Evolutionary conservation across 2,113 vertebrate species (phyloP).

Genomic region (Vimba vimba): DNA sequence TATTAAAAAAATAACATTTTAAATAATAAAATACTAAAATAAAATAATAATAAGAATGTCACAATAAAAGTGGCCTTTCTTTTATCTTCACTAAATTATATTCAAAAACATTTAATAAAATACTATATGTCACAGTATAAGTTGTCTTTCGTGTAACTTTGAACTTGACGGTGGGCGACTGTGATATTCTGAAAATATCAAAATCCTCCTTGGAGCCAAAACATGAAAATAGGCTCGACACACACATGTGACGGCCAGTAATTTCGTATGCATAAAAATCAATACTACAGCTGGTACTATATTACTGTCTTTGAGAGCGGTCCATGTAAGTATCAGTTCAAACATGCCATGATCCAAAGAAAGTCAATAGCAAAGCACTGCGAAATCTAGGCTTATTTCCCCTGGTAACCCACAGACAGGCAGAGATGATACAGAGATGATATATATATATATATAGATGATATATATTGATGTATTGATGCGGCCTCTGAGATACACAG

Average conservation of each 20-base stretch:
- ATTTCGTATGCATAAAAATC: constrained; percentile 42
- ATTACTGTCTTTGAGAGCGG: constrained; percentile 39
- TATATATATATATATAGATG: too few relatives aligned
- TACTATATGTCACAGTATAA: not conserved
- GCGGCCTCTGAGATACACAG: not conserved
- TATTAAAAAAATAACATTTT: too few relatives aligned
- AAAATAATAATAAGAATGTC: too few relatives aligned
- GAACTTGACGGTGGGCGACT: not conserved
- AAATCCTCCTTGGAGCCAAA: constrained; percentile 15
- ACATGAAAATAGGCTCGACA: constrained; percentile 30
- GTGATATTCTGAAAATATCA: constrained; percentile 18
- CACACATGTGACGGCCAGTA: constrained; percentile 7
- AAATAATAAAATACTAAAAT: too few relatives aligned
- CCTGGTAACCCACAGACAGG: not conserved
- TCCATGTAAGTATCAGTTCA: constrained; percentile 34
- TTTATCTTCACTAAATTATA: too few relatives aligned
- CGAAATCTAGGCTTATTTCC: constrained; percentile 2
- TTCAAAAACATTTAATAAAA: too few relatives aligned
- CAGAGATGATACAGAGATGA: too few relatives aligned
- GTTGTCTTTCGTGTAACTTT: not conserved
- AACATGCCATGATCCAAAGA: constrained; percentile 22
- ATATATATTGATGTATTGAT: not conserved
- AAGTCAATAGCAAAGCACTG: constrained; percentile 33
- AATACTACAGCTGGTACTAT: constrained; percentile 44
- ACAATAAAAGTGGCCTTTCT: too few relatives aligned